Base-by-base conservation (phyloP, 2,888 invertebrate genomes). In the Perizoma affinitatum region DNA sequence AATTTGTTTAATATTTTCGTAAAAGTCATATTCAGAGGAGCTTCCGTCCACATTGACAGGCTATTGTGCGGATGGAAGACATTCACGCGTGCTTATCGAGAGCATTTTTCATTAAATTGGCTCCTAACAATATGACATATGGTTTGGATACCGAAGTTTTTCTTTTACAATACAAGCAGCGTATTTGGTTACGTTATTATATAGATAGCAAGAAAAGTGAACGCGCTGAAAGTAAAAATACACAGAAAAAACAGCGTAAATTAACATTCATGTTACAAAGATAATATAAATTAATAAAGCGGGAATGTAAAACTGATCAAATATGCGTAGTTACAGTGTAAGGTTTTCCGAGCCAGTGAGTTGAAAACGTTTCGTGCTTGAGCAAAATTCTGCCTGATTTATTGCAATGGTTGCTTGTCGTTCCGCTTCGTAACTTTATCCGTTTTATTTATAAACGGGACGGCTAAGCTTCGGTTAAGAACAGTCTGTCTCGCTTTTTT, bases 301-400 rank as follows among this genome's bases (percentile, higher is more conserved):
- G 22, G 22, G 22, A 22, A 22, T 22, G 22, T 3, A 22, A 22
- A 22, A 22, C 3, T 22, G 22, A 22, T 22, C 22, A 22, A 22
- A 22, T 2, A 22, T 22, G 22, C 22, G 22, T 22, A 22, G 22
- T 22, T 22, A 22, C 34, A n/a, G 36, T 9, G 6, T 38, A 46
- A 40, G 35, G 34, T 54, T 75, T 79, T 82, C 76, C 77, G 52
- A 67, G 46, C 52, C 81, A 79, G 7, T 77, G 81, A 63, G 10
- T 58, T 41, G 52, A 34, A 40, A 57, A 50, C 36, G 73, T 54
- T 65, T 67, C 53, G 51, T 56, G 57, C 53, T 53, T 22, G 52
- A 58, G 72, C 70, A 75, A 76, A 80, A 79, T 74, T 77, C 77
- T 71, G 65, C 76, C 82, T 74, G 36, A 44, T 52, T 52, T 36